Evolutionary conservation across 2,797 vertebrate species (phyloP), one percentile per base, ranked within the genome.

Genomic region (Apogon hyalosoma): DNA sequence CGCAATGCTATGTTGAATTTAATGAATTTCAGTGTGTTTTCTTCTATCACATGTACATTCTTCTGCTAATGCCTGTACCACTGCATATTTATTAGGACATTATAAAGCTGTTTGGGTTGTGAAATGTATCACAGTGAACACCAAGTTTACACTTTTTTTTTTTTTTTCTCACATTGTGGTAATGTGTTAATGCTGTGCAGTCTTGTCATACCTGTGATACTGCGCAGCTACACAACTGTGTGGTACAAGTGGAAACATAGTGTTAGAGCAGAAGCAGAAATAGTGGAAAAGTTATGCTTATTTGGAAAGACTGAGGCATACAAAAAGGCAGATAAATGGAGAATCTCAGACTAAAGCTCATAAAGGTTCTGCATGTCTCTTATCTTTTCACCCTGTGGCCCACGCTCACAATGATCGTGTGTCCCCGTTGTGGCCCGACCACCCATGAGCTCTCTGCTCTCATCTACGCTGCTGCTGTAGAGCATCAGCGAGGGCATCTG

Each of bases 401-500:
- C 61, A 51, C 36, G 64, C 41, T 49, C 77, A 72, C 42, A 80
- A 64, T 61, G 21, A 81, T 71, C 75, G 46, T 21, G 18, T 43
- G 60, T 73, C 46, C 46, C 40, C 53, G 46, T 62, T 8, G 14
- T 59, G 70, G 69, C 69, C 75, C 40, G 38, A 43, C 15, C 47
- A 56, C 72, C 69, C 71, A 13, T 33, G 52, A 69, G 53, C 77
- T 72, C 60, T 47, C n/a, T 15, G 28, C 31, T 81, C 57, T 49
- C 51, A 76, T 72, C 36, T n/a, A 38, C 43, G 63, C 55, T 72
- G 75, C 33, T 51, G 67, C 21, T 79, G 49, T 24, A 59, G 69
- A 55, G 77, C 76, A 80, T 83, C 75, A 63, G 70, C 19, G 57
- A 81, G 75, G 77, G 51, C 78, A 64, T 81, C 70, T 84, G 75